These are phyloP conservation scores for Chlorocebus sabaeus DNA, from an alignment of 2,113 vertebrate species.

Conservation along the genomic window DNA sequence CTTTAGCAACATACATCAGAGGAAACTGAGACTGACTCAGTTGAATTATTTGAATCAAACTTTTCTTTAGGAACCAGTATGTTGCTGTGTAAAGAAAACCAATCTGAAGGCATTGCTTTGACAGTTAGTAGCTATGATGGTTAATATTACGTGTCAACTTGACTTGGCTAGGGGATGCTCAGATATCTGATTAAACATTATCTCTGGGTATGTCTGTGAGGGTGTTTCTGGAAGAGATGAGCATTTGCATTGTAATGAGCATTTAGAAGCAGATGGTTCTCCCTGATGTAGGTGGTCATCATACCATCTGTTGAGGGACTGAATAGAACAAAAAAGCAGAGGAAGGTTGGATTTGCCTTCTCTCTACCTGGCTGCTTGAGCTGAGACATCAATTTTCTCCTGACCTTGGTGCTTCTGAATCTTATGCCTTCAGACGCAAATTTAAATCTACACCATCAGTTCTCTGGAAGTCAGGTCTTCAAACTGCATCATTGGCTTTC, in stretches of 20 bases:
- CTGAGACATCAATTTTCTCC: neutral
- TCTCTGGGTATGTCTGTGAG: neutral
- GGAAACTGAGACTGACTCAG: neutral
- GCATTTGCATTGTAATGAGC: neutral
- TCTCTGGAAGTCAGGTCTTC: neutral
- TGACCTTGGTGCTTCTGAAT: neutral
- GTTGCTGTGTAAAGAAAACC: neutral
- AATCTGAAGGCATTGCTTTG: neutral
- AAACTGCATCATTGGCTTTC: neutral
- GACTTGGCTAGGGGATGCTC: neutral
- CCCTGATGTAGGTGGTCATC: too few species aligned
- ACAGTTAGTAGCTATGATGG: neutral
- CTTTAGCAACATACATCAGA: neutral
- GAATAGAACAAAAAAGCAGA: neutral
- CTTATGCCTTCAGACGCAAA: neutral
- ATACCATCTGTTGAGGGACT: neutral
- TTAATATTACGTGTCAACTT: neutral
- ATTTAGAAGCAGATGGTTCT: neutral
- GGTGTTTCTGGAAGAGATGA: neutral
- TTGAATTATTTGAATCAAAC: neutral
- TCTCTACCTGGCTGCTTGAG: neutral
- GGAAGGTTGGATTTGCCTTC: neutral
- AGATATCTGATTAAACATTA: neutral
- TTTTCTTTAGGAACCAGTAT: neutral
- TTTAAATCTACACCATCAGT: neutral